Evolutionary conservation across 1,140 invertebrate genomes (phyloP).

Genomic region (Galendromus occidentalis): DNA sequence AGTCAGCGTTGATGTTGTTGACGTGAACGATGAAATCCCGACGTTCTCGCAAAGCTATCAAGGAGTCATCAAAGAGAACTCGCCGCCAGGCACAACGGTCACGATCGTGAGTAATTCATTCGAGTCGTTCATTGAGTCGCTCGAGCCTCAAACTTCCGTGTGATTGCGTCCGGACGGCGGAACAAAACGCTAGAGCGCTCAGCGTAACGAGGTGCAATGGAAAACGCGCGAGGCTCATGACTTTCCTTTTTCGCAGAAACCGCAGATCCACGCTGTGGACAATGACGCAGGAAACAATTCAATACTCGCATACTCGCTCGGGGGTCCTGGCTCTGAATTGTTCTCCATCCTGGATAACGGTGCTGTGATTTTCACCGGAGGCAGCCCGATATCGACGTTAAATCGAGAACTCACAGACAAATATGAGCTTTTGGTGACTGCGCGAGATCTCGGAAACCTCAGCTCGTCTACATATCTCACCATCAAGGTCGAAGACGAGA

Average conservation of each 20-base stretch:
- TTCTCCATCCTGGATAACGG: conserved; percentile 50
- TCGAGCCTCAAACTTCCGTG: background rate
- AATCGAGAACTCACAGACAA: conserved; percentile 49
- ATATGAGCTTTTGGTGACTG: conserved; percentile 48
- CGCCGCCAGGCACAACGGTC: conserved; percentile 45
- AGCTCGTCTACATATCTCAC: conserved; percentile 38
- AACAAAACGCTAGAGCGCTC: too few relatives aligned
- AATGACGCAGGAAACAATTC: conserved; percentile 56
- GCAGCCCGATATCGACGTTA: conserved; percentile 28
- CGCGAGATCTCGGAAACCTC: conserved; percentile 49
- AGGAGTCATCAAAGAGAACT: conserved; percentile 58
- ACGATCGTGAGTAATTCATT: conserved; percentile 32
- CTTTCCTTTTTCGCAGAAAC: conserved; percentile 22
- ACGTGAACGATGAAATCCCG: conserved; percentile 77
- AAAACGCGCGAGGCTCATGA: too few relatives aligned
- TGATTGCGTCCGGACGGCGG: too few relatives aligned
- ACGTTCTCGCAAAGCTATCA: conserved; percentile 52
- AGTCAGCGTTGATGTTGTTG: conserved; percentile 51
- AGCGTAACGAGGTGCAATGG: too few relatives aligned
- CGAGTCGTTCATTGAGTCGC: too few relatives aligned
- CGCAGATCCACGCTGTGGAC: conserved; percentile 36
- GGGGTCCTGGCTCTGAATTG: conserved; percentile 48
- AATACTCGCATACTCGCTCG: conserved; percentile 46
- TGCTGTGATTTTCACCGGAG: conserved; percentile 36
- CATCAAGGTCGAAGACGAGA: conserved; percentile 51